Evolutionary conservation across 2,888 invertebrate species (phyloP).

Genomic region (Luffia ferchaultella): DNA sequence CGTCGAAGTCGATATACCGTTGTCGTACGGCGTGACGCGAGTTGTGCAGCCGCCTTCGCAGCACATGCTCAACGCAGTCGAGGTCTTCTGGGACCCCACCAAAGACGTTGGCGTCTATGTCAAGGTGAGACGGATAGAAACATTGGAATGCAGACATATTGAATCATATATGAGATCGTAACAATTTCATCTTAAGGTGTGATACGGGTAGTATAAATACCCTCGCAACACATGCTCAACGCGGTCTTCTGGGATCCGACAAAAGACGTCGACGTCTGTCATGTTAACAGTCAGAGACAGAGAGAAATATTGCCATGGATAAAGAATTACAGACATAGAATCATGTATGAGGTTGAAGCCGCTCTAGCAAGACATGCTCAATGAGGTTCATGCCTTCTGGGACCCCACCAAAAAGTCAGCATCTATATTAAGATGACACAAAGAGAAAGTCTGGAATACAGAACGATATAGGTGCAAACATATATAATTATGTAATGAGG

Average conservation of each 20-base stretch:
- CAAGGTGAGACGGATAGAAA: slow-evolving; percentile 68
- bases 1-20: slow-evolving; percentile 90
- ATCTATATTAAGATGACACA: too few species aligned
- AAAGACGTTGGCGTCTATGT: slow-evolving; percentile 96
- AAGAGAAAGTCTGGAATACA: too few species aligned
- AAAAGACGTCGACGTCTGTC: slow-evolving; percentile 95
- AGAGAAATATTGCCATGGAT: too few species aligned
- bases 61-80: slow-evolving; percentile 78
- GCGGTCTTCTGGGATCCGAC: slow-evolving; percentile 95
- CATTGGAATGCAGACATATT: too few species aligned
- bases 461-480: too few species aligned
- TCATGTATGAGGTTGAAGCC: slow-evolving; percentile 95
- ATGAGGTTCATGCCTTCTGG: slow-evolving; percentile 92
- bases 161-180: too few species aligned
- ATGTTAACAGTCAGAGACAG: slow-evolving; percentile 78
- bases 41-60: slow-evolving; percentile 76
- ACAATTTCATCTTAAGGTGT: slow-evolving; percentile 94
- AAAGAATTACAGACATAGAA: too few species aligned
- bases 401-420: slow-evolving; percentile 97
- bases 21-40: slow-evolving; percentile 91
- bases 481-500: too few species aligned
- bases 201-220: slow-evolving; percentile 79
- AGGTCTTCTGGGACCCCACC: slow-evolving; percentile 94
- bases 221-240: slow-evolving; percentile 73
- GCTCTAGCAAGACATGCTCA: slow-evolving; percentile 69